phyloP scores from a whole-genome alignment of 1,140 invertebrate species.

The Oedothorax gibbosus region DNA sequence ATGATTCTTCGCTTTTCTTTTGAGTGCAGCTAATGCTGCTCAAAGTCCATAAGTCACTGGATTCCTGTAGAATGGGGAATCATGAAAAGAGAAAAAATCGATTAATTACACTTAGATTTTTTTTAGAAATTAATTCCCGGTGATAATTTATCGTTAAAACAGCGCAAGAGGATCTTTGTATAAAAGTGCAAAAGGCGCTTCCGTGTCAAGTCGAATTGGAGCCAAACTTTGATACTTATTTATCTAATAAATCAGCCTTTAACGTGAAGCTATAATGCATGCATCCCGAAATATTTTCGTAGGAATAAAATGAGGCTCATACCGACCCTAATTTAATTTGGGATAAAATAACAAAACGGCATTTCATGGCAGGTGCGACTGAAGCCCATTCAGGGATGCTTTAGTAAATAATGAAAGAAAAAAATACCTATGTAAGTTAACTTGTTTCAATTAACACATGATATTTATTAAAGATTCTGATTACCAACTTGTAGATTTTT shows the following conservation, averaged over 20 bases:
- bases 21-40: background rate
- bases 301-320: too few species aligned
- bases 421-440: too few species aligned
- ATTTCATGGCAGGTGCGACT: too few species aligned
- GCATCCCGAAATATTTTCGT: too few species aligned
- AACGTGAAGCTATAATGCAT: too few species aligned
- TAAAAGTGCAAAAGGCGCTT: constrained; percentile 7
- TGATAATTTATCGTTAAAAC: constrained; percentile 48
- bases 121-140: constrained; percentile 31
- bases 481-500: too few species aligned
- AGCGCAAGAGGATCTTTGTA: background rate
- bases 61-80: constrained; percentile 28
- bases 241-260: constrained; percentile 25
- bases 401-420: too few species aligned
- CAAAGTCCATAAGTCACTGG: background rate
- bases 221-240: constrained; percentile 8
- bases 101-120: constrained; percentile 33
- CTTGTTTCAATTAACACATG: too few species aligned
- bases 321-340: too few species aligned
- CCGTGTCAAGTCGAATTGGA: constrained; percentile 19
- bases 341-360: too few species aligned
- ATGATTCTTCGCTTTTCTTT: constrained; percentile 28
- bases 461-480: too few species aligned
- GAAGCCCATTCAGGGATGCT: too few species aligned
- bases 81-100: constrained; percentile 36